These are phyloP conservation scores for Euglossa dilemma DNA, from an alignment of 1,140 invertebrate genomes.

Conservation along the genomic window DNA sequence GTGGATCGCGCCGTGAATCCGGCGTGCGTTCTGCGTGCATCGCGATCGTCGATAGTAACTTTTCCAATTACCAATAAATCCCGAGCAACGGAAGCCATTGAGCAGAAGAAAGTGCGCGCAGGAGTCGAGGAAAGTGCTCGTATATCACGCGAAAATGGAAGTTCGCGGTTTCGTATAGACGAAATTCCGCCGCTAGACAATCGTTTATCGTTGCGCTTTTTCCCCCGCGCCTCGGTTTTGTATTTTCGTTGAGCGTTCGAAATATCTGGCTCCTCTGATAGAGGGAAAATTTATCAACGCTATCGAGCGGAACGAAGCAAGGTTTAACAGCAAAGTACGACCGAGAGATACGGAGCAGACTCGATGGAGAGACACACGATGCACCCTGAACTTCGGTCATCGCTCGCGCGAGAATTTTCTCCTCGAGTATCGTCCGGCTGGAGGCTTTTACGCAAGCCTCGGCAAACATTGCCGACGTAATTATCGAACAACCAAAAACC, in stretches of 20 bases:
- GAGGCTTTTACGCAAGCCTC: neutral
- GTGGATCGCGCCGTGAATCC: conserved; percentile 7
- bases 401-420: too few relatives aligned
- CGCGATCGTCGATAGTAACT: conserved; percentile 46
- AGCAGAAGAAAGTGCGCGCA: conserved; percentile 23
- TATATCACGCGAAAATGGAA: conserved; percentile 31
- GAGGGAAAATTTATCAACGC: neutral
- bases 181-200: neutral
- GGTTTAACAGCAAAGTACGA: neutral
- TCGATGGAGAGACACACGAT: neutral
- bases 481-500: conserved; percentile 10
- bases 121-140: neutral
- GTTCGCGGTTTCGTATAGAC: neutral
- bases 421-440: neutral
- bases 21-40: conserved; percentile 36
- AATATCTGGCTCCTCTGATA: neutral
- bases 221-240: neutral
- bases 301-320: neutral
- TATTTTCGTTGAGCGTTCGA: neutral
- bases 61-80: conserved; percentile 62
- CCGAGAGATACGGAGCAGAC: neutral
- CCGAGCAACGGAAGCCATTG: conserved; percentile 23
- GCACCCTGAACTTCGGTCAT: too few relatives aligned
- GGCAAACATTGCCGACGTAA: neutral
- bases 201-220: neutral